Percentiles rank a stretch among this genome's conserved stretches.
These are phyloP conservation scores for Dynastes tityus DNA, from an alignment of 2,888 invertebrate genomes.

Conservation along the genomic window DNA sequence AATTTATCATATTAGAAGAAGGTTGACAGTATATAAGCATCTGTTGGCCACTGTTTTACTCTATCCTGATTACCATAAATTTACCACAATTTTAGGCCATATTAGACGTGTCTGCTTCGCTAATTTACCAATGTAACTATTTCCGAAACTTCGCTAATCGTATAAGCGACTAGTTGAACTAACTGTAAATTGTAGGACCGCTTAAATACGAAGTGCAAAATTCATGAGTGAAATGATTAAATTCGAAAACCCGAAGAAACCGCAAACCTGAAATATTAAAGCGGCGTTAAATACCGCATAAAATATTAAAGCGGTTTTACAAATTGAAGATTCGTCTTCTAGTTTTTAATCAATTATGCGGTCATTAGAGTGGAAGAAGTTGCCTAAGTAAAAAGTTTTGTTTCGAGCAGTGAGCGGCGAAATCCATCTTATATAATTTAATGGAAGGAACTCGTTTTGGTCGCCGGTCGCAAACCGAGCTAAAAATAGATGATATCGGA, in stretches of 20 bases:
- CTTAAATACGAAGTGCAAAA: constrained; percentile 31
- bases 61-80: too few relatives aligned
- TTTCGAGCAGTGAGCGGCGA: constrained; percentile 7
- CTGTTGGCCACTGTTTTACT: too few relatives aligned
- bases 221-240: constrained; percentile 37
- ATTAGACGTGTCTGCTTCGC: background rate
- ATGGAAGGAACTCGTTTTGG: constrained; percentile 20
- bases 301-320: constrained; percentile 42
- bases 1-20: too few relatives aligned
- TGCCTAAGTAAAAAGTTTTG: constrained; percentile 42
- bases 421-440: constrained; percentile 30
- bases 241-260: constrained; percentile 40
- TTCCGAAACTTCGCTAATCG: constrained; percentile 15
- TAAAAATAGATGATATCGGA: constrained; percentile 17
- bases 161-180: constrained; percentile 29
- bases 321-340: constrained; percentile 42
- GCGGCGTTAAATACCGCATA: constrained; percentile 43
- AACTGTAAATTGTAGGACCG: constrained; percentile 22
- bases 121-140: constrained; percentile 4
- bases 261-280: constrained; percentile 37
- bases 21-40: too few relatives aligned
- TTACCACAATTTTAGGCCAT: background rate
- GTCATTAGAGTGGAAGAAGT: constrained; percentile 44
- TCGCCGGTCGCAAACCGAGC: background rate
- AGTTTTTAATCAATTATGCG: constrained; percentile 45